phyloP scores from a whole-genome alignment of 2,113 vertebrate species.

The Cyrtonyx montezumae region DNA sequence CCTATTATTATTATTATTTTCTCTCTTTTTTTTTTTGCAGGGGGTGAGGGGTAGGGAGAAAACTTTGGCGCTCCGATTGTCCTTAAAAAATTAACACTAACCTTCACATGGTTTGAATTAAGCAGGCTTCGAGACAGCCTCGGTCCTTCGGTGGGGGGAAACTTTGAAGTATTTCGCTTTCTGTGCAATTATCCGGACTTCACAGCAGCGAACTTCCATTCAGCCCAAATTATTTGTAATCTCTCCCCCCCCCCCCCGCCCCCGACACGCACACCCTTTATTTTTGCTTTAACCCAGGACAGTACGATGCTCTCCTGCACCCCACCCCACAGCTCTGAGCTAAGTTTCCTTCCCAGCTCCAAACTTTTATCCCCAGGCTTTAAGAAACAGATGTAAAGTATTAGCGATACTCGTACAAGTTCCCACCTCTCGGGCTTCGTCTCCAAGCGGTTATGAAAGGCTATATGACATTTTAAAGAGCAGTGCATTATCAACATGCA shows the following conservation, averaged over 20 bases:
- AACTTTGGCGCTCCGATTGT: background rate
- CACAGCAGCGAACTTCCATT: constrained; percentile 26
- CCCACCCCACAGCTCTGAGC: constrained; percentile 30
- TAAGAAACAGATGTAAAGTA: constrained; percentile 43
- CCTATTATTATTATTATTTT: too few species aligned
- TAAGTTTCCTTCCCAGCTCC: constrained; percentile 20
- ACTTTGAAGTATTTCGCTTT: constrained; percentile 26
- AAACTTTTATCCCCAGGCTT: constrained; percentile 37
- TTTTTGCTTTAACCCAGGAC: background rate
- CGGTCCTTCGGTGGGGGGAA: background rate
- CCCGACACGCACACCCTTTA: background rate
- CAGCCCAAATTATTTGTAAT: background rate
- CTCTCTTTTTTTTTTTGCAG: background rate
- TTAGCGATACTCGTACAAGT: constrained; percentile 19
- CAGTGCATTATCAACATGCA: constrained; percentile 71
- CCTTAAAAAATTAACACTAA: constrained; percentile 12
- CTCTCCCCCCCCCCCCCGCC: background rate
- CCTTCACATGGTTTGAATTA: constrained; percentile 58
- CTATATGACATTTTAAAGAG: constrained; percentile 70
- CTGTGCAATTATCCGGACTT: background rate
- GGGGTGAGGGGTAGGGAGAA: fast-evolving
- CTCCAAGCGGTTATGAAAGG: constrained; percentile 62
- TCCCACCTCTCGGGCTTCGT: constrained; percentile 57
- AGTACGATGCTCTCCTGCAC: background rate
- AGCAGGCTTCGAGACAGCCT: constrained; percentile 7